Evolutionary conservation across 1,140 invertebrate genomes (phyloP), one percentile per base, ranked within the genome.

Genomic region (Drosophila persimilis): DNA sequence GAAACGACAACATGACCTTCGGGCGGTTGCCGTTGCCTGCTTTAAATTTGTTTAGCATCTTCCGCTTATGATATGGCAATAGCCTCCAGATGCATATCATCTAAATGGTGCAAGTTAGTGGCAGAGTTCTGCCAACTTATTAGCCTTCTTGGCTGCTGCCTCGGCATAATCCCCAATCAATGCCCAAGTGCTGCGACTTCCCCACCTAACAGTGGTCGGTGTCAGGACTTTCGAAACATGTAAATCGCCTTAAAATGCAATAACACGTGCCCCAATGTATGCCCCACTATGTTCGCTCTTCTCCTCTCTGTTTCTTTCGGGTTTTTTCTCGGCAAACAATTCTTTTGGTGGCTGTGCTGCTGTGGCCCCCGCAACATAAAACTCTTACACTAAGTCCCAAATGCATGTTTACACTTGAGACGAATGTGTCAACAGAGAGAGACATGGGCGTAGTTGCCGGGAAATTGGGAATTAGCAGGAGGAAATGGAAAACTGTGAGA

Each of bases 41-140:
- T 57, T 81, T 86, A 86, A 88, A 86, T 86, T 86, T 86, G 81
- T 51, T 88, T 69, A 86, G 71, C 83, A 86, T 77, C 70, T 86
- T 86, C 81, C 81, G 81, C 78, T 86, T 86, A 75, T 85, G 71
- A 79, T 77, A 72, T 76, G 69, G 77, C 83, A 74, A 81, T 78
- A 74, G 73, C 74, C 59, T 50, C 61, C 47, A 80, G 61, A 64
- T 71, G 58, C 57, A 81, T 54, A 64, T 78, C 80, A 66, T 51
- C 70, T 57, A 65, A 73, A 54, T 64, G 74, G 64, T 75, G 54
- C 60, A 31, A 44, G 17, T 48, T n/a, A 73, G 22, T 51, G 57
- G 47, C 60, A 67, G 50, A 69, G 31, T 69, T 69, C 24, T 17
- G 15, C 31, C 65, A 57, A 77, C 73, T 78, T 83, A 78, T 78